A percentile compares a stretch with the other conserved stretches of the same genome.
These are phyloP conservation scores for Lasiommata megera DNA, from an alignment of 2,888 invertebrate genomes.

Conservation along the genomic window DNA sequence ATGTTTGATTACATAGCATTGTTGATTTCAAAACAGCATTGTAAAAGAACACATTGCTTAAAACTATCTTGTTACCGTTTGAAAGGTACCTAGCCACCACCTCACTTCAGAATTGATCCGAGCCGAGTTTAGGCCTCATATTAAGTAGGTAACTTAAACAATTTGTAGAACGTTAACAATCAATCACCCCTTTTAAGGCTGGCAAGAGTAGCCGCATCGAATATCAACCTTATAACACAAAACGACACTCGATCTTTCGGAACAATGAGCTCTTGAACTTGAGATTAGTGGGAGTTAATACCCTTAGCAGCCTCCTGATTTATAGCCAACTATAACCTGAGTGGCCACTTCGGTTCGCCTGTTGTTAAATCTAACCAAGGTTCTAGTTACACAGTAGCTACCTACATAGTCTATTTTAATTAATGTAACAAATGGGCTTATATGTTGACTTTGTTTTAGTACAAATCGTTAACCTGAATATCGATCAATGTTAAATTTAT, in stretches of 20 bases:
- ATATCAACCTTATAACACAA: neutral
- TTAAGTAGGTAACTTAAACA: too few species aligned
- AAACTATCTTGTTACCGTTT: too few species aligned
- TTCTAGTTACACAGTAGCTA: neutral
- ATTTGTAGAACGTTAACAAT: neutral
- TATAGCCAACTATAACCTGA: neutral
- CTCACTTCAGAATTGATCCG: too few species aligned
- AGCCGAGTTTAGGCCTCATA: too few species aligned
- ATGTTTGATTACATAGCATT: too few species aligned
- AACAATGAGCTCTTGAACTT: constrained; percentile 6
- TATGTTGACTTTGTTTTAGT: too few species aligned
- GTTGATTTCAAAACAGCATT: too few species aligned
- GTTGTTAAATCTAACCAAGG: neutral
- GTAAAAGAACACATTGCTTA: too few species aligned
- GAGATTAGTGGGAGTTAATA: constrained; percentile 5
- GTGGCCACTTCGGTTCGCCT: neutral
- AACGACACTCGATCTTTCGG: constrained; percentile 4
- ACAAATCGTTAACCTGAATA: too few species aligned
- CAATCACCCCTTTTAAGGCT: neutral
- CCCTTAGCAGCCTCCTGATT: constrained; percentile 7
- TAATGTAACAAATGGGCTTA: neutral
- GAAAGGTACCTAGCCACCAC: too few species aligned
- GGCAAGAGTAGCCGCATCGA: neutral
- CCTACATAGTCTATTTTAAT: neutral
- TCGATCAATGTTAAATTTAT: too few species aligned